Evolutionary conservation across 2,797 vertebrate species (phyloP).

Genomic region (Rachycentron canadum): DNA sequence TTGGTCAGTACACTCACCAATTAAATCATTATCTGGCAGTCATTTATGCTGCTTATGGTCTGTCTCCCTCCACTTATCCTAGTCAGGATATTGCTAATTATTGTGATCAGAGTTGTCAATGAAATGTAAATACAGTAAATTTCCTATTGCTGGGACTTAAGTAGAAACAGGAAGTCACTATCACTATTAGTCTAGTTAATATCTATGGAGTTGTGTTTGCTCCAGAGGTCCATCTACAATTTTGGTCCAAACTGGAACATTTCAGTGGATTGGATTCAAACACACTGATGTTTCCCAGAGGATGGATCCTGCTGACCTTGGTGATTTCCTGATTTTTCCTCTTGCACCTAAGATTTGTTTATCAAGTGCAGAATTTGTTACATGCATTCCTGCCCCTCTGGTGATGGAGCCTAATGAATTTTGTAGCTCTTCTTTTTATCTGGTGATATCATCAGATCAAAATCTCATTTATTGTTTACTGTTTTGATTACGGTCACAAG

Average conservation of each 20-base stretch:
- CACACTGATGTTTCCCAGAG: background rate
- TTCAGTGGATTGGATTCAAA: background rate
- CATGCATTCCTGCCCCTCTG: background rate
- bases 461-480: background rate
- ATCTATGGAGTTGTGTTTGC: too few species aligned
- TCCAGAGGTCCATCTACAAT: background rate
- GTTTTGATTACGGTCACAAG: background rate
- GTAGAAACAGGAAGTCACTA: background rate
- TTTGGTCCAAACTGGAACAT: background rate
- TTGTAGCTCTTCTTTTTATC: background rate
- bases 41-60: conserved; percentile 28
- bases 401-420: background rate
- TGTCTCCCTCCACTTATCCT: conserved; percentile 17
- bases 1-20: conserved; percentile 32
- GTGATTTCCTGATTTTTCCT: background rate
- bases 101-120: background rate
- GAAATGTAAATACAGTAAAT: background rate
- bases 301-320: background rate
- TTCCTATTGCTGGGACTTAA: background rate
- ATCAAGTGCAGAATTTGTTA: background rate
- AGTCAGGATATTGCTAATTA: conserved; percentile 28
- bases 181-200: background rate
- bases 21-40: conserved; percentile 59
- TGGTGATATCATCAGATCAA: too few species aligned
- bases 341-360: background rate